Percentiles rank a stretch among this genome's conserved stretches.
phyloP scores from a whole-genome alignment of 2,797 vertebrate species.

The Hoplostethus mediterraneus region DNA sequence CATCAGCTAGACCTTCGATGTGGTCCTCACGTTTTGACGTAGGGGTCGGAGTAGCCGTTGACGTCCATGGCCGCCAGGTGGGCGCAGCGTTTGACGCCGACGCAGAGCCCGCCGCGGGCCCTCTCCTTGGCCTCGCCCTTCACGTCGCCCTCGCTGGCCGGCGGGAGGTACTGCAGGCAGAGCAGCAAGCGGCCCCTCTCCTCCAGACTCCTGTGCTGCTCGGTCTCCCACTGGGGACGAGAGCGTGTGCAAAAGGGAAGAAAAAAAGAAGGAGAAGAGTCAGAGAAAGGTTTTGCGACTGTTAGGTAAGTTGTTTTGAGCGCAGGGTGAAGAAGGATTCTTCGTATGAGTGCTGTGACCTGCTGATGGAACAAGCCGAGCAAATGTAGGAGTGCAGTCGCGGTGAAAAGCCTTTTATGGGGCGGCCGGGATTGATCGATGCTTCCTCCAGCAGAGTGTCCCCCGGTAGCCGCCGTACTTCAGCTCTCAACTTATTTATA shows the following conservation, averaged over 20 bases:
- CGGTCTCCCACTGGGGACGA: constrained; percentile 86
- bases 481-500: neutral
- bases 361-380: neutral
- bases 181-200: constrained; percentile 91
- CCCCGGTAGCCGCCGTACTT: neutral
- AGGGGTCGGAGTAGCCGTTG: constrained; percentile 93
- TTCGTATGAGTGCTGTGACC: neutral
- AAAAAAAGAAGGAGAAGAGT: neutral
- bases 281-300: neutral
- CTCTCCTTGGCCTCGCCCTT: constrained; percentile 82
- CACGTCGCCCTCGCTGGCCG: constrained; percentile 61
- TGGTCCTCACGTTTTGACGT: constrained; percentile 91
- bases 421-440: neutral
- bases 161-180: constrained; percentile 86
- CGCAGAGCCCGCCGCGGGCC: constrained; percentile 86
- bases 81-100: constrained; percentile 90
- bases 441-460: neutral
- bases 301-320: too few species aligned
- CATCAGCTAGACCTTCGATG: neutral
- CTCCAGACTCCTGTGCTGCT: constrained; percentile 88
- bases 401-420: neutral
- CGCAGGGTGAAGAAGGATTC: too few species aligned
- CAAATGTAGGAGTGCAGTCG: neutral
- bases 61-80: constrained; percentile 94
- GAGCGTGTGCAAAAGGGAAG: neutral